Evolutionary conservation across 35 echinoderm and acorn worm species (phyloP), one percentile per base, ranked within the genome.

Genomic region (Holothuria glaberrima): DNA sequence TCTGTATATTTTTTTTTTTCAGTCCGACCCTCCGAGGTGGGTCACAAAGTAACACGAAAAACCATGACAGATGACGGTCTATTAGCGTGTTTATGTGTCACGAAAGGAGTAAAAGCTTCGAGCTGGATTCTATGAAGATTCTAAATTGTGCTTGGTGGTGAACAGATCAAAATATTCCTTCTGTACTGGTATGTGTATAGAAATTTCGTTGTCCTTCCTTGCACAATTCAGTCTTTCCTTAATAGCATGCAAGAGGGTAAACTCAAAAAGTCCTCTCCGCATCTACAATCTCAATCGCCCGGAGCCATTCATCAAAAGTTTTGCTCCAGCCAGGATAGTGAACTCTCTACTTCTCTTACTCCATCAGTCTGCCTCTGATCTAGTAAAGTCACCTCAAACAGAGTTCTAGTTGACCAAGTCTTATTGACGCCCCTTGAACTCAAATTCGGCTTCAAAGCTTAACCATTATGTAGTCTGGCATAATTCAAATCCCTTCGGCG

Each of bases 191-290:
- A 68, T 68, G 64, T 10, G 9, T 4, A 68, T 68, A 20, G 64
- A 68, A 68, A 68, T 68, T 68, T 68, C 64, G 30, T 68, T 68
- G 64, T 68, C 64, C 64, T 64, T 68, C 64, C 64, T 68, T 68
- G 64, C 64, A 68, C 64, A 68, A 68, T 68, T 68, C 22, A 68
- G 64, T 68, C 22, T 68, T 68, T 68, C 30, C 64, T 68, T 68
- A 20, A 68, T 68, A 68, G 64, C 64, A n/a, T 68, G 64, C 64
- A 68, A 68, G 64, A 68, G 64, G 64, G 64, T 68, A 26, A 25
- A 68, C 64, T 68, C 64, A 25, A 68, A 22, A 68, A 68, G 64
- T 68, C 64, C 19, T 68, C 30, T 68, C 30, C 30, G 22, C 64
- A 68, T 68, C 64, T 68, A 68, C 64, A 68, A 68, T 68, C 22